Percentiles rank a stretch among this genome's conserved stretches.
These are phyloP conservation scores for Melanargia galathea DNA, from an alignment of 2,888 invertebrate genomes.

Conservation along the genomic window DNA sequence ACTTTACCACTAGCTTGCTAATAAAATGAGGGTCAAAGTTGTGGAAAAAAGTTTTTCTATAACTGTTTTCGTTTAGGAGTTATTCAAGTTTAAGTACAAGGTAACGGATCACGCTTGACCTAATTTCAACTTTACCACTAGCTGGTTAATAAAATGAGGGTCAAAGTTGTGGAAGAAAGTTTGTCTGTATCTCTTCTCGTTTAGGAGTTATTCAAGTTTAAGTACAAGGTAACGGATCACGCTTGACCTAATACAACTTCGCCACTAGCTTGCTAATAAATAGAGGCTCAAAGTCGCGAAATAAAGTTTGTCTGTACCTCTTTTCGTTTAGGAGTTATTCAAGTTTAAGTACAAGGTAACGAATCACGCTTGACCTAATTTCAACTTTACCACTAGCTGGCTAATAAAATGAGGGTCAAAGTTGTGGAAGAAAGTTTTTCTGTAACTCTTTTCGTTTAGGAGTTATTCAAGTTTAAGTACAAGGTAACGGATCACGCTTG, in stretches of 20 bases:
- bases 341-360: slow-evolving; percentile 87
- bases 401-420: neutral
- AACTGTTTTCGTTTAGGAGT: too few relatives aligned
- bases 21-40: neutral
- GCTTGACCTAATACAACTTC: too few relatives aligned
- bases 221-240: too few relatives aligned
- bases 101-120: too few relatives aligned
- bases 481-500: too few relatives aligned
- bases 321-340: neutral
- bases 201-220: neutral
- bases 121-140: too few relatives aligned
- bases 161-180: neutral
- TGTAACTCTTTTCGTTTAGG: too few relatives aligned
- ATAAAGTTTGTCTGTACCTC: neutral
- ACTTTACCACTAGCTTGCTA: neutral
- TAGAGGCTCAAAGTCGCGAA: neutral
- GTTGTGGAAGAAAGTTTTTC: neutral
- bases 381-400: neutral
- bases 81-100: too few relatives aligned
- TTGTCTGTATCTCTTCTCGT: neutral
- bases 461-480: too few relatives aligned
- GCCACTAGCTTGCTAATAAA: neutral
- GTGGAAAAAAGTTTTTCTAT: too few relatives aligned
- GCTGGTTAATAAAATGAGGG: neutral
- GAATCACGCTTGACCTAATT: slow-evolving; percentile 18